Percentiles rank a stretch among this genome's conserved stretches.
Evolutionary conservation across 1,140 invertebrate species (phyloP).

Genomic region (Bombus superbus): DNA sequence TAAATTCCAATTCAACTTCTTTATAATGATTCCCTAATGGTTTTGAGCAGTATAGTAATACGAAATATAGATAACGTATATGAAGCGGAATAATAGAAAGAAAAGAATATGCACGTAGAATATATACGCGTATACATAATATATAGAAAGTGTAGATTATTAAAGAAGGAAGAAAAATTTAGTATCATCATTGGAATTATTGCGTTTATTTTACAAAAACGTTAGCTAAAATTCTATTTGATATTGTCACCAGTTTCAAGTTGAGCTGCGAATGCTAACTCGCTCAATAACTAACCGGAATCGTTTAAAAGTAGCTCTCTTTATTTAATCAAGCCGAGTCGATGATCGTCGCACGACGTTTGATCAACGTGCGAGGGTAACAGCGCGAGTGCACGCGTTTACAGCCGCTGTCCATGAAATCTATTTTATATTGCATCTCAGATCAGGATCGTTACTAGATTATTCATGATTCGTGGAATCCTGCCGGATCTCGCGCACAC

Average conservation of each 20-base stretch:
- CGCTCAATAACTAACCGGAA: conserved; percentile 12
- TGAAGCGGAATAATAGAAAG: too few relatives aligned
- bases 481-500: conserved; percentile 8
- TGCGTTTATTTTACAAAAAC: background rate
- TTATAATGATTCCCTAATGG: background rate
- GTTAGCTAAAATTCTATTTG: background rate
- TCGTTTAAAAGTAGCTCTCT: conserved; percentile 38
- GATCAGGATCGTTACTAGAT: conserved; percentile 63
- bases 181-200: too few relatives aligned
- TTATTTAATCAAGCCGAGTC: conserved; percentile 70
- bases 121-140: too few relatives aligned
- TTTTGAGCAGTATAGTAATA: background rate
- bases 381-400: conserved; percentile 43
- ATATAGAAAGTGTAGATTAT: too few relatives aligned
- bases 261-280: background rate
- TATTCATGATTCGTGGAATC: conserved; percentile 64
- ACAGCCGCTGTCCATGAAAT: conserved; percentile 60
- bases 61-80: background rate
- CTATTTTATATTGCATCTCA: conserved; percentile 71
- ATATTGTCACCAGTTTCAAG: background rate
- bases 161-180: background rate
- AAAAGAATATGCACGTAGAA: too few relatives aligned
- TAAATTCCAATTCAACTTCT: background rate
- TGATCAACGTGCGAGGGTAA: conserved; percentile 50
- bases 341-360: conserved; percentile 63